Percentiles rank a stretch among this genome's conserved stretches.
phyloP scores from a whole-genome alignment of 92 coral and sea anemone species.

The Porites rus region DNA sequence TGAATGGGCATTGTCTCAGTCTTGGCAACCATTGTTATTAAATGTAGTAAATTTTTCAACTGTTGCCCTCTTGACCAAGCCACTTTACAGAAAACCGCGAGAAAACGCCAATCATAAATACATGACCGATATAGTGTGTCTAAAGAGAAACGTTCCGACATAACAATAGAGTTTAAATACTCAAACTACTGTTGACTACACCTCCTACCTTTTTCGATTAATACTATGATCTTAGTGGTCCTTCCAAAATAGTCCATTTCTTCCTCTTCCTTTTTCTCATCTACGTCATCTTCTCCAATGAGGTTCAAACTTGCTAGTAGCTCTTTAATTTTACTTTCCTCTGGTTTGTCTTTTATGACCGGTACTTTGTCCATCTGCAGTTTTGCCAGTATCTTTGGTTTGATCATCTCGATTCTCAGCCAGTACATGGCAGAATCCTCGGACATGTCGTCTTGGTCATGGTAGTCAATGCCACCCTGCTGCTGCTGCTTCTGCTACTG shows the following conservation, averaged over 20 bases:
- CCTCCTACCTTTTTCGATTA: conserved; percentile 64
- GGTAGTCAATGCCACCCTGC: conserved; percentile 43
- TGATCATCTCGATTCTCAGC: conserved; percentile 67
- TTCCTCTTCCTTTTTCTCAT: neutral
- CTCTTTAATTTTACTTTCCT: conserved; percentile 46
- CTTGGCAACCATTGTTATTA: too few relatives aligned
- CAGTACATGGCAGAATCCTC: conserved; percentile 42
- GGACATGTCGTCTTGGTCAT: neutral
- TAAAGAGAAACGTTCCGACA: conserved; percentile 10
- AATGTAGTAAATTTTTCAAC: conserved; percentile 6
- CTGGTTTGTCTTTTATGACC: conserved; percentile 44
- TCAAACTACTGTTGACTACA: neutral
- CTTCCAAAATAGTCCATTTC: conserved; percentile 20
- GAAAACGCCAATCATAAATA: conserved; percentile 15
- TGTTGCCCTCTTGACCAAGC: conserved; percentile 45
- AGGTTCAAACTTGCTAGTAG: conserved; percentile 60
- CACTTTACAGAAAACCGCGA: conserved; percentile 15
- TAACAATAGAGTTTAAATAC: neutral
- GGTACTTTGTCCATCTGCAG: conserved; percentile 64
- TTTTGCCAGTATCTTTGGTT: conserved; percentile 59
- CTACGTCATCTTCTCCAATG: conserved; percentile 50
- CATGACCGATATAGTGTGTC: conserved; percentile 36
- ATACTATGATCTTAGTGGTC: conserved; percentile 52
- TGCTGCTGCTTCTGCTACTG: neutral
- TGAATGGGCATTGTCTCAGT: too few relatives aligned